phyloP scores from a whole-genome alignment of 2,888 invertebrate genomes.

The Hololepta plana region DNA sequence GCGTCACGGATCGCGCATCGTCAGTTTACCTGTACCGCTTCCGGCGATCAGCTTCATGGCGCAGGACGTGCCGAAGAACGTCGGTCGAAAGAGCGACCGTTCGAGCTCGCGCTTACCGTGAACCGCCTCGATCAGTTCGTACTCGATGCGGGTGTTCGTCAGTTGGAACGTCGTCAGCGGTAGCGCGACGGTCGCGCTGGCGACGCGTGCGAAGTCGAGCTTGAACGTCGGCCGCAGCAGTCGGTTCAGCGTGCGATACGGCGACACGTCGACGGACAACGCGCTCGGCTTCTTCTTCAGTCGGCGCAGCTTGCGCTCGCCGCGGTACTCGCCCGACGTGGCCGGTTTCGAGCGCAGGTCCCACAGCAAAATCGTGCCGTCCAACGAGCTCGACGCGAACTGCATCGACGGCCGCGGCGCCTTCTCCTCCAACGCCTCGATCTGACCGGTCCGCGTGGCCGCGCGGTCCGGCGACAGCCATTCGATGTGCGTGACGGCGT shows the following conservation, averaged over 20 bases:
- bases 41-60: too few species aligned
- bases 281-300: constrained; percentile 36
- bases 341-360: constrained; percentile 34
- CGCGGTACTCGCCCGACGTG: constrained; percentile 18
- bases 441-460: constrained; percentile 39
- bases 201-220: constrained; percentile 29
- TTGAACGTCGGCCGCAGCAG: constrained; percentile 44
- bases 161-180: too few species aligned
- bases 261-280: constrained; percentile 39
- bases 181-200: too few species aligned
- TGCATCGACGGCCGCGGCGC: constrained; percentile 31
- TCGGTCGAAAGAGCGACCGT: too few species aligned
- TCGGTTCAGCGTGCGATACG: constrained; percentile 38
- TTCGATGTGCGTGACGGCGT: constrained; percentile 41
- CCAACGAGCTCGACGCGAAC: constrained; percentile 45
- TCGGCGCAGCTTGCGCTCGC: constrained; percentile 25
- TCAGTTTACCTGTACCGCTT: too few species aligned
- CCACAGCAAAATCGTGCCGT: constrained; percentile 55
- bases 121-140: too few species aligned
- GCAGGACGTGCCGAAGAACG: too few species aligned
- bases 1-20: too few species aligned
- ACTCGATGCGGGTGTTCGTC: too few species aligned
- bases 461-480: constrained; percentile 48
- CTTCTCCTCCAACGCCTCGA: constrained; percentile 14
- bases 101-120: too few species aligned